Evolutionary conservation across 2,797 vertebrate genomes (phyloP), one percentile per base, ranked within the genome.

Genomic region (Taeniopygia guttata): DNA sequence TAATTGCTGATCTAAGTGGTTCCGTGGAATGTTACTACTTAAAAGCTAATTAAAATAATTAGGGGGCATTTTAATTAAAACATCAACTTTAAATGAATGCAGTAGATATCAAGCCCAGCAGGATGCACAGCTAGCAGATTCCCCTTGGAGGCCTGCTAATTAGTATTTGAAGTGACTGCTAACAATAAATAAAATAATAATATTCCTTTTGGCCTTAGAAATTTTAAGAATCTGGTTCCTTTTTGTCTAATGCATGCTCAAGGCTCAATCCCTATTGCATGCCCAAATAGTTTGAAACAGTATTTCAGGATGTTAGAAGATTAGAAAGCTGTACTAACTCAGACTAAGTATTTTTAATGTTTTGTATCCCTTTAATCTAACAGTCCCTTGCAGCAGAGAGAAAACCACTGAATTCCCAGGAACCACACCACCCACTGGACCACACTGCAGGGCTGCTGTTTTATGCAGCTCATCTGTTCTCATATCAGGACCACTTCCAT

Each of bases 21-120:
- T 95, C 88, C 20, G 17, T 70, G 54, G 67, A 83, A 94, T 72
- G 82, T 72, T 89, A 86, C 54, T 82, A 86, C 89, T 95, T 94
- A 93, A 94, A 87, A 92, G 86, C 87, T 90, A 82, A 80, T 92
- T 87, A 92, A 70, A 56, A 68, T 90, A 94, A 93, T 89, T 84
- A 95, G 82, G 92, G 93, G 84, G 42, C 84, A 87, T 92, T 93
- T 93, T 96, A 92, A 92, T 94, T 95, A 93, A 90, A 84, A 93
- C 76, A 74, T 91, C 92, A 95, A 79, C 81, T 87, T 93, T 87
- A 94, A 94, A 77, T 34, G 54, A 94, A 90, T 46, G 63, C 77
- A 59, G 51, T 38, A 60, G 92, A 40, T 93, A 93, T 86, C 63
- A 68, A 93, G 80, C 89, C 76, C 92, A 91, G 94, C 76, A 91